Evolutionary conservation across 2,797 vertebrate species (phyloP).

Genomic region (Delichon dasypus): DNA sequence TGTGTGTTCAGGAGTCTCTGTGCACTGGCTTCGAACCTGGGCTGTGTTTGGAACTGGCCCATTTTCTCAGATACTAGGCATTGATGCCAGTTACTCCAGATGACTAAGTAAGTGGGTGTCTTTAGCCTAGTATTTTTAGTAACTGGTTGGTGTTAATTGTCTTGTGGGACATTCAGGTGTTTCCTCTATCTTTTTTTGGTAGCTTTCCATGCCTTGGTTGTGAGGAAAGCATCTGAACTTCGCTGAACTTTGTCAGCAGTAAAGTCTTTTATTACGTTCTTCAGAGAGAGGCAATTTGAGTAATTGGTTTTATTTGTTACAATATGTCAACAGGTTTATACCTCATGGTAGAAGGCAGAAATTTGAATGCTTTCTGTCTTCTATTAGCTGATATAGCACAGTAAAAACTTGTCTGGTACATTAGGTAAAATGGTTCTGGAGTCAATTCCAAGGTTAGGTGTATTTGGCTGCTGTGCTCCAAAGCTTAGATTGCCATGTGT

Average conservation of each 20-base stretch:
- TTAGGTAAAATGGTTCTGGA: not conserved
- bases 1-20: not conserved
- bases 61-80: not conserved
- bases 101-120: not conserved
- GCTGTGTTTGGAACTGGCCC: not conserved
- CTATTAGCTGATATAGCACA: not conserved
- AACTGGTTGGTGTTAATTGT: not conserved
- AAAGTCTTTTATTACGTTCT: not conserved
- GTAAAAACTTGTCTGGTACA: not conserved
- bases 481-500: not conserved
- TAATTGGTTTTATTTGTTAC: not conserved
- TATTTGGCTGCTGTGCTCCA: not conserved
- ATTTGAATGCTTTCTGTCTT: not conserved
- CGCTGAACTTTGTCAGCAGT: slow-evolving; percentile 20
- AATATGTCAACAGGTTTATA: not conserved
- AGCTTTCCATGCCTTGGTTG: not conserved
- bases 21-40: not conserved
- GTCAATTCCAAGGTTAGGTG: not conserved
- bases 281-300: not conserved
- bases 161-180: not conserved
- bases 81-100: not conserved
- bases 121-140: not conserved
- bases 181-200: not conserved
- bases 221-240: slow-evolving; percentile 10
- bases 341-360: not conserved